Percentiles rank a stretch among this genome's conserved stretches.
Conservation (phyloP, 2,888 invertebrate genomes). For the Hypomecis atomaria region DNA sequence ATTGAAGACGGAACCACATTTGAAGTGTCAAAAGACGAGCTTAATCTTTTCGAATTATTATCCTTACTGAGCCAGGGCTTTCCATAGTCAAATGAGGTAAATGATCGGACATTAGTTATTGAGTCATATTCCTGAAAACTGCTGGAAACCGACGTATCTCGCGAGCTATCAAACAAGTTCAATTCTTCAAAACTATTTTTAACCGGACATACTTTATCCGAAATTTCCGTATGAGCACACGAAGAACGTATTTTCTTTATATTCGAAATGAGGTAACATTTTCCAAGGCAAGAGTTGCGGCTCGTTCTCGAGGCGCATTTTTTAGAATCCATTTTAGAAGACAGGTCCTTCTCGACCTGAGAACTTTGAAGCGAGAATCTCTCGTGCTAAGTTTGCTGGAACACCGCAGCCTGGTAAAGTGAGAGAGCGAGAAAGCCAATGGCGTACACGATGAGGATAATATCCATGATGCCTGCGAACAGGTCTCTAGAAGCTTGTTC, state of each 20-base stretch:
- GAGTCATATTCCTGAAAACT: too few species aligned
- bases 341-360: not conserved
- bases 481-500: conserved; percentile 59
- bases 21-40: too few species aligned
- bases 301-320: not conserved
- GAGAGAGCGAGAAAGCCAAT: conserved; percentile 69
- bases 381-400: conserved; percentile 13
- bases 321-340: not conserved
- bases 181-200: too few species aligned
- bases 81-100: not conserved
- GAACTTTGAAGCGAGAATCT: not conserved
- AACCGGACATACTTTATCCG: too few species aligned
- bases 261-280: too few species aligned
- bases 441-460: conserved; percentile 66
- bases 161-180: too few species aligned
- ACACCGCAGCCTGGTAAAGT: conserved; percentile 59
- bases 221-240: too few species aligned
- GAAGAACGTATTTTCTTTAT: too few species aligned
- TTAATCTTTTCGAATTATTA: not conserved
- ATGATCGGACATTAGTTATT: too few species aligned
- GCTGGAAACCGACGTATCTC: too few species aligned
- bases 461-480: conserved; percentile 65
- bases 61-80: not conserved
- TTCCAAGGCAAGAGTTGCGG: too few species aligned
- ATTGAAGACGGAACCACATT: too few species aligned